Base-by-base conservation (phyloP, 2,797 vertebrate species). In the Enteromius unitaeniatus region DNA sequence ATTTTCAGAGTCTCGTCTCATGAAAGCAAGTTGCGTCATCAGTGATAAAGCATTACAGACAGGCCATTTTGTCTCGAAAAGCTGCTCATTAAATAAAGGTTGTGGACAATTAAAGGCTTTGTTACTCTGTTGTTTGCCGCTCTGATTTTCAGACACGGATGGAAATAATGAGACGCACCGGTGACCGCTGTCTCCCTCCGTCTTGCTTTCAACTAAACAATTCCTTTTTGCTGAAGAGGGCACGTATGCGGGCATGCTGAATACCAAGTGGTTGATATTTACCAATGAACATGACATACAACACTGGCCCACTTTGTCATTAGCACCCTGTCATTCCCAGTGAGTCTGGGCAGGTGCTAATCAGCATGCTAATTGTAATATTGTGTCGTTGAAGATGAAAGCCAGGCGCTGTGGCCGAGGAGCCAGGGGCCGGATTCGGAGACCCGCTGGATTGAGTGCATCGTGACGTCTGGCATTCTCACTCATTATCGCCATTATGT, bases 341-440 rank as follows among this genome's bases (percentile, higher is more conserved):
- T 79, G 89, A 88, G 84, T 79, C 45, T 53, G 84, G 84, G 80
- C 86, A 89, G 87, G 86, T 88, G 88, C 85, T 89, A 90, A 90
- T 91, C 87, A 89, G 85, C 84, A 86, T 88, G 82, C 83, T 90
- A 90, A 89, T 89, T 90, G 86, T 86, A 73, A 86, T 87, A 83
- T 85, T 83, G 75, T 86, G 78, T 68, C 81, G 53, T 88, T 73
- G 13, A 17, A 81, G 83, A 87, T 88, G 87, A 88, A 89, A 87
- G 78, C 42, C 40, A 28, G 82, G 76, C 40, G 21, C 53, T 65
- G 78, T 84, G 60, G 72, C 78, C 13, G 49, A 73, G 68, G 42
- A 82, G 77, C 81, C 79, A 80, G 51, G 67, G 82, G 53, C 51
- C 13, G 28, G 81, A 67, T 28, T 62, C 53, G 64, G 47, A 76